Conservation (phyloP, 2,888 invertebrate species). For the Aphrophora alni region DNA sequence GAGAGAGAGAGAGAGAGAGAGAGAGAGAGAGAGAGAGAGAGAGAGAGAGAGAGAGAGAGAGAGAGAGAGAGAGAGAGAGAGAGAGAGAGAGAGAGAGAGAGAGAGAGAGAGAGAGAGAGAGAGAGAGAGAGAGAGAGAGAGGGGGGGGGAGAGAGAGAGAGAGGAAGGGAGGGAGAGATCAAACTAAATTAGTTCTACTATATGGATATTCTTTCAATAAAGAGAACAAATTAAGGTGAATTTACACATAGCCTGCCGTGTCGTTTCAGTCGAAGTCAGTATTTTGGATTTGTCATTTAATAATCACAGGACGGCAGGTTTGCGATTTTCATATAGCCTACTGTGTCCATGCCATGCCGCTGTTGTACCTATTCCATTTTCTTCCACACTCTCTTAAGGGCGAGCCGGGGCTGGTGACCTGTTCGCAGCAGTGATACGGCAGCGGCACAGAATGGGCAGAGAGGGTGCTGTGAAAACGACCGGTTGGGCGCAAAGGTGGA, state of each 20-base stretch:
- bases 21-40: too few species aligned
- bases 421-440: neutral
- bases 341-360: conserved; percentile 13
- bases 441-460: neutral
- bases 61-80: too few species aligned
- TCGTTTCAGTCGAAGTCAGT: conserved; percentile 4
- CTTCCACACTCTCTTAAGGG: neutral
- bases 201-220: too few species aligned
- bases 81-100: too few species aligned
- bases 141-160: too few species aligned
- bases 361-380: neutral
- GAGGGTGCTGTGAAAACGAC: neutral
- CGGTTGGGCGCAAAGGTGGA: conserved; percentile 3
- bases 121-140: too few species aligned
- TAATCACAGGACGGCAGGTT: neutral
- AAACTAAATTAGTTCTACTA: too few species aligned
- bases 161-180: too few species aligned
- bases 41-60: too few species aligned
- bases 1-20: too few species aligned
- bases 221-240: neutral
- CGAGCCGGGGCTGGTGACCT: neutral
- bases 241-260: conserved; percentile 6
- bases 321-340: conserved; percentile 14
- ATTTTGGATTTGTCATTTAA: conserved; percentile 4
- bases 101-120: too few species aligned